phyloP scores from a whole-genome alignment of 2,888 invertebrate genomes.

The Dicyrtomina minuta region DNA sequence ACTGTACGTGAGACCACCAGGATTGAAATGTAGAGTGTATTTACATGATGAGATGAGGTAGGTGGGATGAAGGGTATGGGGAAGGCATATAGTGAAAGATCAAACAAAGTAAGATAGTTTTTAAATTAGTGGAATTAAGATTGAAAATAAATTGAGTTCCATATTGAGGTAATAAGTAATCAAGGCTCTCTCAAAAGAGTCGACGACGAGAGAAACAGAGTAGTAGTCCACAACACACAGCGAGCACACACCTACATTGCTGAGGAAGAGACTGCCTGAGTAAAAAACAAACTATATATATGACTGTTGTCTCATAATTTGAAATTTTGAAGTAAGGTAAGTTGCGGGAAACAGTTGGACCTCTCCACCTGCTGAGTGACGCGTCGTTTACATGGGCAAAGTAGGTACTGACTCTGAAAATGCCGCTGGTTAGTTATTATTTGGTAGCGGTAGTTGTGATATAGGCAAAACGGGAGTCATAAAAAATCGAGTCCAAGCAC shows the following conservation, averaged over 20 bases:
- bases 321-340: constrained; percentile 14
- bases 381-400: constrained; percentile 10
- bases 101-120: too few relatives aligned
- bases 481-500: constrained; percentile 8
- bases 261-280: not conserved
- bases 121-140: constrained; percentile 14
- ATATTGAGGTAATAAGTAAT: constrained; percentile 21
- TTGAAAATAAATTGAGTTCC: constrained; percentile 26
- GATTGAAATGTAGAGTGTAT: constrained; percentile 1
- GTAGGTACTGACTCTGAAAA: constrained; percentile 8
- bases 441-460: constrained; percentile 2
- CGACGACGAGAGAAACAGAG: too few relatives aligned
- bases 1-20: constrained; percentile 13
- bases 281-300: not conserved
- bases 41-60: too few relatives aligned
- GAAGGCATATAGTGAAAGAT: not conserved
- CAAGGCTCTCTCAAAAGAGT: too few relatives aligned
- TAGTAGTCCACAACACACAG: too few relatives aligned
- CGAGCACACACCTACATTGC: constrained; percentile 13
- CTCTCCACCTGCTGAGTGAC: constrained; percentile 12
- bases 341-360: constrained; percentile 8
- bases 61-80: too few relatives aligned
- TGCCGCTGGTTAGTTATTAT: constrained; percentile 4
- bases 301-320: constrained; percentile 18
- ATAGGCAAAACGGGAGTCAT: constrained; percentile 2